Conservation (phyloP, 2,797 vertebrate species). For the Orestias chungarensis region DNA sequence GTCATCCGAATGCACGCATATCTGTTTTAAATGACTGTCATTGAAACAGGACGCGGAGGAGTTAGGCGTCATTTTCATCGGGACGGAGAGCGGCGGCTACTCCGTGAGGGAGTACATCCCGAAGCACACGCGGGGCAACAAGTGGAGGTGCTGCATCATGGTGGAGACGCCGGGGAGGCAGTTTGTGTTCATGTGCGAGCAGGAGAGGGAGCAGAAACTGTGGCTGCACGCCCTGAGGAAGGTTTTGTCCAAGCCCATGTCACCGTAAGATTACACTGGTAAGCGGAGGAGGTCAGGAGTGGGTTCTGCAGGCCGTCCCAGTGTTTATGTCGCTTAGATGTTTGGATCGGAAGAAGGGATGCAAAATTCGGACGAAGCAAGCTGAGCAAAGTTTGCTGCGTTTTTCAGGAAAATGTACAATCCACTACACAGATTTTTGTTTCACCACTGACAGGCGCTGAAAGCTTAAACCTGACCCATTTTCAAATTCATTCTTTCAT, state of each 20-base stretch:
- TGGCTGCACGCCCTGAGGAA: constrained; percentile 86
- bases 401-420: not conserved
- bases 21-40: not conserved
- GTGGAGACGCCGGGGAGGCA: constrained; percentile 83
- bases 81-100: constrained; percentile 83
- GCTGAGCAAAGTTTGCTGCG: not conserved
- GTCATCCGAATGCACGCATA: no score
- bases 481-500: no score
- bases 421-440: not conserved
- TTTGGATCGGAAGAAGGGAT: not conserved
- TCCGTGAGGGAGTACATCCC: constrained; percentile 79
- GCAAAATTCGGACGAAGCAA: not conserved
- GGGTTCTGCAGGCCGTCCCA: not conserved
- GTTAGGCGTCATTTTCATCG: constrained; percentile 87
- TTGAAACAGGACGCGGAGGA: constrained; percentile 87
- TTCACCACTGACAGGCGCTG: not conserved
- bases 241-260: constrained; percentile 82
- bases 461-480: no score
- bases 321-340: not conserved
- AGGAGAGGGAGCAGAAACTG: constrained; percentile 84
- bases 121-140: constrained; percentile 79
- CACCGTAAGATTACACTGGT: constrained; percentile 78
- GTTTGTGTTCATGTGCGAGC: constrained; percentile 90
- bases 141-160: constrained; percentile 83
- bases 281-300: constrained; percentile 41